A percentile compares a stretch with the other conserved stretches of the same genome.
Conservation (phyloP, 2,888 invertebrate genomes). For the Syritta pipiens region DNA sequence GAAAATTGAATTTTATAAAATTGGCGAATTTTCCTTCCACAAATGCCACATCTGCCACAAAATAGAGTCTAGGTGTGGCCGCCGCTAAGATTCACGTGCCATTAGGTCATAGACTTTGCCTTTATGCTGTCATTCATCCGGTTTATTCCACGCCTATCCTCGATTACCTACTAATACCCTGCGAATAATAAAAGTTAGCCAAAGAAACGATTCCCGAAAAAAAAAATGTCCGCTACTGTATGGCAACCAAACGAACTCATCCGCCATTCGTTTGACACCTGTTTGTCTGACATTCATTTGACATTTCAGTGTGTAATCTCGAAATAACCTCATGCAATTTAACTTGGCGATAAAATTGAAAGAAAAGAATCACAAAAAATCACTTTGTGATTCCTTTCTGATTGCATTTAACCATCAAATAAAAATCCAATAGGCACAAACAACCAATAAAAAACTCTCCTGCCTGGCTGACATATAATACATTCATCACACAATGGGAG, state of each 20-base stretch:
- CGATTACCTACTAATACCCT: no score
- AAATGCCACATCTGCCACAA: no score
- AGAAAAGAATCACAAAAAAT: conserved; percentile 62
- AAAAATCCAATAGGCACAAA: conserved; percentile 6
- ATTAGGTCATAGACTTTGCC: no score
- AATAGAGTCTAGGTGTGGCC: no score
- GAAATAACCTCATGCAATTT: conserved; percentile 55
- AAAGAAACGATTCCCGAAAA: neutral
- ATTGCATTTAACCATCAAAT: conserved; percentile 26
- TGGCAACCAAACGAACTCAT: neutral
- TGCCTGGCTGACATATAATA: conserved; percentile 24
- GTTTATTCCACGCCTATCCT: no score
- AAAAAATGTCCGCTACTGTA: neutral
- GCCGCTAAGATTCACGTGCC: no score
- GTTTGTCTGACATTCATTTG: conserved; percentile 45
- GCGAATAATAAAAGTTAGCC: neutral
- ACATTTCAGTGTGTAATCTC: conserved; percentile 26
- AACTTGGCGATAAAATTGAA: conserved; percentile 29
- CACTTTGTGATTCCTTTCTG: conserved; percentile 58
- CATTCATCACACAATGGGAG: conserved; percentile 73
- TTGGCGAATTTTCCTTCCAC: no score
- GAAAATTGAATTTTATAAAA: no score
- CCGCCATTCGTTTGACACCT: conserved; percentile 31
- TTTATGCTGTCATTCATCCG: no score
- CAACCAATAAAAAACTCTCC: neutral